These are phyloP conservation scores for Buathra laborator DNA, from an alignment of 2,888 invertebrate species.

Conservation along the genomic window DNA sequence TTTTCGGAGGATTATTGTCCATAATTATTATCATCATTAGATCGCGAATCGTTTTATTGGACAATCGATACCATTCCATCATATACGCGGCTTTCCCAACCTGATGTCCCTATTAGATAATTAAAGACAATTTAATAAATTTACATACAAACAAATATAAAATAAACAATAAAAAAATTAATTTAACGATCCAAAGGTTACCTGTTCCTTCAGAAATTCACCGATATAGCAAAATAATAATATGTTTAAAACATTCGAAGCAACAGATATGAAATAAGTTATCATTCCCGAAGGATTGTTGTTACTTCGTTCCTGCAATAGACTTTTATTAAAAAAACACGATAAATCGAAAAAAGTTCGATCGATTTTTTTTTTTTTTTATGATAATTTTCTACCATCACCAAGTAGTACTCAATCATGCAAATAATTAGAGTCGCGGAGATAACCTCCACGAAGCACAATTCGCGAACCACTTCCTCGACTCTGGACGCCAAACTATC, in stretches of 20 bases:
- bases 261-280: conserved; percentile 43
- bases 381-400: conserved; percentile 73
- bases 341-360: too few relatives aligned
- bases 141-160: too few relatives aligned
- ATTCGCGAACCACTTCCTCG: conserved; percentile 74
- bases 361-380: too few relatives aligned
- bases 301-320: conserved; percentile 52
- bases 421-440: conserved; percentile 80
- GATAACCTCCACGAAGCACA: conserved; percentile 78
- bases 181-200: not conserved
- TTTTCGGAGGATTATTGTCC: conserved; percentile 71
- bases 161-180: not conserved
- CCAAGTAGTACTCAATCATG: conserved; percentile 78
- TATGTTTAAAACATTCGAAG: conserved; percentile 56
- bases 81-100: conserved; percentile 71
- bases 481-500: conserved; percentile 75
- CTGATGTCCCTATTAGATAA: conserved; percentile 67
- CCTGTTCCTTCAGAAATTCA: conserved; percentile 59
- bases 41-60: conserved; percentile 29
- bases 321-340: too few relatives aligned
- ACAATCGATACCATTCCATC: conserved; percentile 64
- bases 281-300: conserved; percentile 42
- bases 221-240: conserved; percentile 62
- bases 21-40: conserved; percentile 68
- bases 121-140: too few relatives aligned